Evolutionary conservation across 1,140 invertebrate genomes (phyloP).

Genomic region (Drosophila malerkotliana): DNA sequence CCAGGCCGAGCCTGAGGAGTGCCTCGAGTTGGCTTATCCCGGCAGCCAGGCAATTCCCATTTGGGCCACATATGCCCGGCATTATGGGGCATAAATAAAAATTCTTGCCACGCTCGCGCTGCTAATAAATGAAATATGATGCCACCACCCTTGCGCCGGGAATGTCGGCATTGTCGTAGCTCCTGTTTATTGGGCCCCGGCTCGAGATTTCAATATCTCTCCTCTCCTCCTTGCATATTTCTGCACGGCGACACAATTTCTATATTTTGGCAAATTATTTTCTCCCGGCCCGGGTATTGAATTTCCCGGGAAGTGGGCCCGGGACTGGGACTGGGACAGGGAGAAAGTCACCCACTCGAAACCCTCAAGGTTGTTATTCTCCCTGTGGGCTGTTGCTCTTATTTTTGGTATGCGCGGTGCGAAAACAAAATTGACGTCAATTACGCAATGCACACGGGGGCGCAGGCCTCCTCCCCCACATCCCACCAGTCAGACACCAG

Average conservation of each 20-base stretch:
- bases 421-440: conserved; percentile 84
- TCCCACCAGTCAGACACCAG: conserved; percentile 46
- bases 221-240: conserved; percentile 26
- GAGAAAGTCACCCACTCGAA: conserved; percentile 19
- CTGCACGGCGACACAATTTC: conserved; percentile 72
- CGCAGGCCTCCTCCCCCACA: neutral
- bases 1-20: conserved; percentile 8
- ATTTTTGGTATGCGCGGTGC: conserved; percentile 80
- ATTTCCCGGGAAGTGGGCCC: too few relatives aligned
- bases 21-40: conserved; percentile 39
- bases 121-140: conserved; percentile 84
- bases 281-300: conserved; percentile 35
- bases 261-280: conserved; percentile 83
- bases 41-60: conserved; percentile 66
- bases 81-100: conserved; percentile 79
- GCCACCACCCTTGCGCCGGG: conserved; percentile 22
- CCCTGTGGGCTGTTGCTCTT: conserved; percentile 27
- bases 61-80: conserved; percentile 81
- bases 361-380: conserved; percentile 18
- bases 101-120: conserved; percentile 60
- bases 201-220: conserved; percentile 58
- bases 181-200: conserved; percentile 64
- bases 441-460: conserved; percentile 77
- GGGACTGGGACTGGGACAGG: neutral
- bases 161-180: conserved; percentile 65